Evolutionary conservation across 2,888 invertebrate genomes (phyloP).

Genomic region (Thereva unica): DNA sequence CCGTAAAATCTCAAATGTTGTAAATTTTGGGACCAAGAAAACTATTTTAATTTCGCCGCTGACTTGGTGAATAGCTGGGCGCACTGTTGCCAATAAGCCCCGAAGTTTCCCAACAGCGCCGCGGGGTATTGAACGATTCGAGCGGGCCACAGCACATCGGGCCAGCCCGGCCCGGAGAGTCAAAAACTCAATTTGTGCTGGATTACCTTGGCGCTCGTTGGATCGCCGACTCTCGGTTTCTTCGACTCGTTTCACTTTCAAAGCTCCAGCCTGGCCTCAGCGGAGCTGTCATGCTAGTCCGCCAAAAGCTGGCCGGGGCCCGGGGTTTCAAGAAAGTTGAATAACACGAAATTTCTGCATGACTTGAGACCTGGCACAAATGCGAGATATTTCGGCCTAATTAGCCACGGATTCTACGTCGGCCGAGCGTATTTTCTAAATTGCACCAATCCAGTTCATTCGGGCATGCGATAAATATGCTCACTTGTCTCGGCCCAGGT

Average conservation of each 20-base stretch:
- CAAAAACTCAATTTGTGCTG: conserved; percentile 20
- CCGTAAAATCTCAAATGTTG: too few species aligned
- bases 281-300: conserved; percentile 12
- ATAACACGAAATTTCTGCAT: conserved; percentile 32
- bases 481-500: not conserved
- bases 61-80: not conserved
- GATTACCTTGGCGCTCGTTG: conserved; percentile 23
- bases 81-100: too few species aligned
- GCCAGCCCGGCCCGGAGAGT: not conserved
- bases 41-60: too few species aligned
- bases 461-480: conserved; percentile 5
- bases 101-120: too few species aligned
- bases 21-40: too few species aligned
- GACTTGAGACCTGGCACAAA: conserved; percentile 14
- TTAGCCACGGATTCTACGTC: too few species aligned
- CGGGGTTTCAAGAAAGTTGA: conserved; percentile 21
- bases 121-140: conserved; percentile 6
- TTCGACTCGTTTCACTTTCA: conserved; percentile 34
- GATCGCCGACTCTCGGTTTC: conserved; percentile 14
- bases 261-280: conserved; percentile 19
- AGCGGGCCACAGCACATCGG: not conserved
- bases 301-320: conserved; percentile 3
- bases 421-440: too few species aligned
- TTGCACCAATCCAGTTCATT: not conserved
- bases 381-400: not conserved